These are phyloP conservation scores for Meghimatium bilineatum DNA, from an alignment of 2,888 invertebrate species.

Conservation along the genomic window DNA sequence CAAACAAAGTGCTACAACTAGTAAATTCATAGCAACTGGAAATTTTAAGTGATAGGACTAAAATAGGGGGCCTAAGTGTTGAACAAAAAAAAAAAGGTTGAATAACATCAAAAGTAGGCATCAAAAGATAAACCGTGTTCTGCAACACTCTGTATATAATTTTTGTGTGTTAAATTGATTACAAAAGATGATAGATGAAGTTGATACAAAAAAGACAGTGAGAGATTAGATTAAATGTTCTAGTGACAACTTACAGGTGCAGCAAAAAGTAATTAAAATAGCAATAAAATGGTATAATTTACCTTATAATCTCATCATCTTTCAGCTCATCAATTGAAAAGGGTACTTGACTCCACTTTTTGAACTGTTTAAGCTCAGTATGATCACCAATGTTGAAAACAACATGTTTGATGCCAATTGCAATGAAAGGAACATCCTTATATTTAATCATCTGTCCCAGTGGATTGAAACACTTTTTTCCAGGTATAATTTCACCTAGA, in stretches of 20 bases:
- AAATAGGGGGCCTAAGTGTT: no score
- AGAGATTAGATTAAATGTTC: background rate
- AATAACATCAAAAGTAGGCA: background rate
- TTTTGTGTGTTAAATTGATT: no score
- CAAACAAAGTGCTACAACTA: no score
- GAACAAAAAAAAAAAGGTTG: no score
- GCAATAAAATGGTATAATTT: background rate
- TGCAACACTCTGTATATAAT: background rate
- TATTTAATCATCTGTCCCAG: conserved; percentile 22
- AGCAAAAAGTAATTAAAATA: background rate
- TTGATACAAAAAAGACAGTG: background rate
- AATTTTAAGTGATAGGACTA: no score
- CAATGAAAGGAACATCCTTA: background rate
- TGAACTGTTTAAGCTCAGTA: background rate
- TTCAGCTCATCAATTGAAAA: background rate
- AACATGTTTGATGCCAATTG: conserved; percentile 18
- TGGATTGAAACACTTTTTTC: conserved; percentile 21
- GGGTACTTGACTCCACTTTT: conserved; percentile 26
- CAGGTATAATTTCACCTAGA: background rate
- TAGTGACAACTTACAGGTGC: background rate
- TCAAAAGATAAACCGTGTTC: background rate
- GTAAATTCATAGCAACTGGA: no score
- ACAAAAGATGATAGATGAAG: no score
- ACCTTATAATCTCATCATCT: conserved; percentile 8
- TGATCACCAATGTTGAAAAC: background rate